Percentiles rank a stretch among this genome's conserved stretches.
These are phyloP conservation scores for Drepana arcuata DNA, from an alignment of 1,140 invertebrate genomes.

Conservation along the genomic window DNA sequence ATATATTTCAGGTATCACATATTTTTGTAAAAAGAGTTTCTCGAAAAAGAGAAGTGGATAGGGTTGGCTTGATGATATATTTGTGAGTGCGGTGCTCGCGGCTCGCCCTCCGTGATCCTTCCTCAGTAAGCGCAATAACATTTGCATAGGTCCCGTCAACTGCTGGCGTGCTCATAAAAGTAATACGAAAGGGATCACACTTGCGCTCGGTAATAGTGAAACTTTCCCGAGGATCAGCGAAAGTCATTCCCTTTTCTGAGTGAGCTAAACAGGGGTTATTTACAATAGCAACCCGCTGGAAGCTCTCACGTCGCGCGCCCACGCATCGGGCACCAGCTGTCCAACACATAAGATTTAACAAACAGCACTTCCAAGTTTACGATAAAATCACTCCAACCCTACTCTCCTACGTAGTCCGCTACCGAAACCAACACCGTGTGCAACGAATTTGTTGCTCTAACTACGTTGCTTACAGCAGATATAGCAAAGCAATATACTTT, in stretches of 20 bases:
- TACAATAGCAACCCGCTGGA: conserved; percentile 13
- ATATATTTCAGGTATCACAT: no score
- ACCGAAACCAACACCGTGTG: no score
- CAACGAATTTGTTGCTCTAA: no score
- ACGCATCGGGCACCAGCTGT: conserved; percentile 7
- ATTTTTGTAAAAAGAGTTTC: no score
- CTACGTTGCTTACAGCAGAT: no score
- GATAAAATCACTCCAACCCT: no score
- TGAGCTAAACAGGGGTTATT: conserved; percentile 21
- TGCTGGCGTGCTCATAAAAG: conserved; percentile 35
- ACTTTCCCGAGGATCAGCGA: conserved; percentile 31
- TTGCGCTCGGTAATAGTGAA: conserved; percentile 30
- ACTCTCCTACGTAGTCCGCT: no score
- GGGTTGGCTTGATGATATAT: no score
- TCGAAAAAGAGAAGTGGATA: no score
- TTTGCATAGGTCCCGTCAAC: conserved; percentile 44
- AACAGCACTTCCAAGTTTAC: no score
- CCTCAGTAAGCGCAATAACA: conserved; percentile 38
- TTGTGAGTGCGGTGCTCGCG: no score
- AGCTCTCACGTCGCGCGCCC: conserved; percentile 8
- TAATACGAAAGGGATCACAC: conserved; percentile 41
- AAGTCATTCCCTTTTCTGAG: conserved; percentile 28
- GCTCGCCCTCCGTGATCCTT: conserved; percentile 16
- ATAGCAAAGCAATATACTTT: no score
- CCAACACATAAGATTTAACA: conserved; percentile 1